Evolutionary conservation across 2,888 invertebrate species (phyloP), one percentile per base, ranked within the genome.

Genomic region (Drosophila buzzatii): DNA sequence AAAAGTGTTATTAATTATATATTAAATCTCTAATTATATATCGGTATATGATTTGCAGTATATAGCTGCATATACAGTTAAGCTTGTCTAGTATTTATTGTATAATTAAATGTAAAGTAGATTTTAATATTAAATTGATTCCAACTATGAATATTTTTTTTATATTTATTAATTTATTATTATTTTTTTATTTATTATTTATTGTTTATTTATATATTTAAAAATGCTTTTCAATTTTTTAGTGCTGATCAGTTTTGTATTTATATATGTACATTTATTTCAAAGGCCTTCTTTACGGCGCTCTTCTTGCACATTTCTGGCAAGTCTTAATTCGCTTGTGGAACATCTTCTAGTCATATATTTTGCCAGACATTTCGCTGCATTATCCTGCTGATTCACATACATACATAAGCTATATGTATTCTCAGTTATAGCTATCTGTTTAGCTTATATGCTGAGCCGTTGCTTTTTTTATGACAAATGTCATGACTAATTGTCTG

Each of bases 401-500:
- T 27, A n/a, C 37, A 23, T 35, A 35, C 20, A 42, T 33, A 56
- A 33, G 1, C 27, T 5, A 49, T 37, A 59, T 18, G n/a, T 37
- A 53, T 31, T 0, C 18, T 6, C 2, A 20, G 20, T 3, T 20
- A 31, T 9, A n/a, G 37, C 4, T 52, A 52, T 57, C 42, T 37
- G 47, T 23, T 69, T 18, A 47, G 59, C 58, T 79, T 79, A 70
- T 65, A 74, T 79, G 75, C 49, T 53, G 35, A 52, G 55, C 56
- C 64, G 23, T 61, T 60, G 56, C 58, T 68, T 35, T 31, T 84
- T 85, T 89, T 80, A 87, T 80, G 79, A 75, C 72, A 82, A 87
- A 73, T 82, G 71, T 73, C 73, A 79, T 85, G 82, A 79, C 90
- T 88, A 86, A 88, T 86, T 86, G 85, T 81, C 73, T 53, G 80